Evolutionary conservation across 2,113 vertebrate genomes (phyloP), one percentile per base, ranked within the genome.

Genomic region (Panthera tigris): DNA sequence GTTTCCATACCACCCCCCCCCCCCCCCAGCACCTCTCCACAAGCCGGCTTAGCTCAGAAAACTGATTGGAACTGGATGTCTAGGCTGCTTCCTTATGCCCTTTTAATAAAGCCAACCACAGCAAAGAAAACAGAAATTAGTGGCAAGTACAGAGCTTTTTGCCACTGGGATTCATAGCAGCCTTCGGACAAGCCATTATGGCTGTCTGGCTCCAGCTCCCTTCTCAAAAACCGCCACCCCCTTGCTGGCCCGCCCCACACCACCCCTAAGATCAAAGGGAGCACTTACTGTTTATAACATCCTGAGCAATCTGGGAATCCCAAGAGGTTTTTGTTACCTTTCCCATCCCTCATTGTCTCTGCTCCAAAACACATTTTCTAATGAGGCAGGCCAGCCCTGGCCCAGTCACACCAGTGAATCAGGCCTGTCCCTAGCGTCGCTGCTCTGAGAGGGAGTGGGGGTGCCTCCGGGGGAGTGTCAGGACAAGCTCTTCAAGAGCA

Each of bases 11-110:
- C 31, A 45, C 36, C 33, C 3, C 29, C 19, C 1, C 36, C 36
- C 8, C 25, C 7, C 16, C 45, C 45, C 7, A 45, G 45, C 14
- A 16, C 82, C 81, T 7, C 55, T n/a, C 15, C 48, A n/a, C 2
- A 1, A 25, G 31, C 74, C 4, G 3, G 74, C 73, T 95, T 93
- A 94, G 97, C 94, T 95, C 90, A 97, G 89, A 48, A 98, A 97
- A 45, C 19, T 88, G 94, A 98, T 96, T 89, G 97, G 97, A 98
- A 97, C 94, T 98, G 97, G 98, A 98, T 95, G 98, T 99, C 99
- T 99, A 98, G 94, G 98, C 97, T 91, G 97, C 98, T 99, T 99
- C 99, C 99, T 99, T 98, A 97, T 97, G 97, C 96, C 97, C 98
- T 97, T 95, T 98, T 98, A 99, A 98, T 98, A 98, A 98, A 97